Base-by-base conservation (phyloP, 2,888 invertebrate genomes). In the Linnaemya vulpina region DNA sequence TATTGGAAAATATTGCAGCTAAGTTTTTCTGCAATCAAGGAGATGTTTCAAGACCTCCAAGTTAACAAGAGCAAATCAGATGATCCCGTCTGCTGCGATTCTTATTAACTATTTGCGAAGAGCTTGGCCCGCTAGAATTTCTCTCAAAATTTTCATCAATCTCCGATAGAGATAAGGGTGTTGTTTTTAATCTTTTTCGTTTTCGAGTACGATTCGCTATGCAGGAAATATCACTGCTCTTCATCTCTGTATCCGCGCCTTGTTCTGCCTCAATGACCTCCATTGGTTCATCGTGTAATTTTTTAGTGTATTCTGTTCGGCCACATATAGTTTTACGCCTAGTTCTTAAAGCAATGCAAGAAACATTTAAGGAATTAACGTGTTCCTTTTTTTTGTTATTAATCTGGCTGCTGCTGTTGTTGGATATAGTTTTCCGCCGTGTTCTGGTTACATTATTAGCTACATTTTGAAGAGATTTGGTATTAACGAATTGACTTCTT, bases 161-260 rank as follows among this genome's bases (percentile, higher is more conserved):
- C 3, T 13, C 3, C 40, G 17, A 9, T 5, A 65, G 17, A 9
- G 3, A 0, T 9, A n/a, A 3, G 8, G 1, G 15, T 30, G 40
- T 3, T 25, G 68, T 0, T 30, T 9, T 49, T 11, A 49, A 38
- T 35, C 46, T 62, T 70, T 73, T 78, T 9, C 84, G 82, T 43
- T 38, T 78, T 15, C 84, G 73, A 1, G 87, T 87, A 2, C 87
- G 84, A 46, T 85, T 86, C 13, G 87, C 86, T 71, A 86, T 76
- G 22, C 87, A 86, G 25, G 84, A 86, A 1, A 76, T 62, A 0
- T 87, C 73, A 46, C 55, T 15, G 49, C 46, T 46, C 35, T 71
- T 15, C 0, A 38, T 71, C 53, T 70, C 40, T n/a, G 11, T 22
- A 22, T 22, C 20, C 17, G 20, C 17, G 3, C 2, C 10, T 11